phyloP scores from a whole-genome alignment of 2,113 vertebrate species.

The Tachysurus vachellii region DNA sequence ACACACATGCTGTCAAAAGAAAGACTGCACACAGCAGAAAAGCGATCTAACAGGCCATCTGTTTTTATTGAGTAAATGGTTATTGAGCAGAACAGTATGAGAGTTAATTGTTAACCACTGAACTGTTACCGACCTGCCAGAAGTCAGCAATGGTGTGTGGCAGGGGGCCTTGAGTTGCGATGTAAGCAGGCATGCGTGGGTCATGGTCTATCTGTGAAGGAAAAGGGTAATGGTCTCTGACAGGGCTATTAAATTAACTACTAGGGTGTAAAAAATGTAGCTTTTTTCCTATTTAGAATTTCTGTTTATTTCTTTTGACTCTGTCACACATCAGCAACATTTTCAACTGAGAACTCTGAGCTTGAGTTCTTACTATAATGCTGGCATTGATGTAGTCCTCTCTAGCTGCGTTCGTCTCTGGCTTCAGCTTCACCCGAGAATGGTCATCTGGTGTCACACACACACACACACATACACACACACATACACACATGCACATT shows the following conservation, averaged over 20 bases:
- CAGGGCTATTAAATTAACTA: constrained; percentile 21
- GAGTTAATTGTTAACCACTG: constrained; percentile 46
- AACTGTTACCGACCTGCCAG: constrained; percentile 85
- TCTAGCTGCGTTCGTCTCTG: constrained; percentile 81
- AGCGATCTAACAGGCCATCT: background rate
- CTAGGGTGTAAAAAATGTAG: background rate
- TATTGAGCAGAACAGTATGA: constrained; percentile 14
- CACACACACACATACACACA: background rate
- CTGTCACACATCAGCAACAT: background rate
- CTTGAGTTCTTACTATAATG: constrained; percentile 81
- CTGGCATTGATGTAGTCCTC: constrained; percentile 98
- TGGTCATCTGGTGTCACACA: constrained; percentile 82
- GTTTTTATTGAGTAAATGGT: constrained; percentile 34
- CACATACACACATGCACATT: constrained; percentile 8
- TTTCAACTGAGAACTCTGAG: background rate
- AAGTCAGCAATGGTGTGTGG: constrained; percentile 95
- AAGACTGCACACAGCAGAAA: constrained; percentile 5
- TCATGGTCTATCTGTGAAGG: constrained; percentile 89
- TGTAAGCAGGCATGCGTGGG: constrained; percentile 93
- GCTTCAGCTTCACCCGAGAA: constrained; percentile 90
- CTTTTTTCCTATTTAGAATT: background rate
- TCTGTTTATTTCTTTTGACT: constrained; percentile 2
- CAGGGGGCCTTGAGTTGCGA: constrained; percentile 92
- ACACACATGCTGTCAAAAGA: constrained; percentile 5
- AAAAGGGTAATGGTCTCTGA: constrained; percentile 8